A percentile compares a stretch with the other conserved stretches of the same genome.
Conservation (phyloP, 2,888 invertebrate species). For the Euzetes globulus region DNA sequence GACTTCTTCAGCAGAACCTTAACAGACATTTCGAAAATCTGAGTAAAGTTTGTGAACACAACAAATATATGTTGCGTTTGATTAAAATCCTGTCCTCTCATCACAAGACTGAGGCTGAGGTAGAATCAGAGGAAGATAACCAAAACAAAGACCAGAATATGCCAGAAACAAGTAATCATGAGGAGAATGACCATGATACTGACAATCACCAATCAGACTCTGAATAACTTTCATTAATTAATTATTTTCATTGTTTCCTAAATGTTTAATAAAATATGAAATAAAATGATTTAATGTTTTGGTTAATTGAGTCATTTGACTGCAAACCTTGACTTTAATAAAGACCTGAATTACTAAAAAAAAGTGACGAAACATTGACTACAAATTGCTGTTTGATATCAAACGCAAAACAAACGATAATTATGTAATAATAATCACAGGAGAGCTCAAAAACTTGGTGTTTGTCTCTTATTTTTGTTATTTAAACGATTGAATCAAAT, state of each 20-base stretch:
- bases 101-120: neutral
- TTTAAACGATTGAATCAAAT: too few species aligned
- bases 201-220: too few species aligned
- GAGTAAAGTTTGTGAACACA: constrained; percentile 62
- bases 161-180: neutral
- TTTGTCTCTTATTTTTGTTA: neutral
- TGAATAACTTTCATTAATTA: too few species aligned
- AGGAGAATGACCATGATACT: neutral
- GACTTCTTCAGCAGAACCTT: constrained; percentile 69
- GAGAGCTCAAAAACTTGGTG: neutral
- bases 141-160: constrained; percentile 16
- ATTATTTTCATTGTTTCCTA: neutral
- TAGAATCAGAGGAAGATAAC: neutral
- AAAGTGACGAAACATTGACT: neutral
- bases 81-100: constrained; percentile 25
- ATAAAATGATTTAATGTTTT: neutral
- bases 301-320: neutral
- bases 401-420: neutral
- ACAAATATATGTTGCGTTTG: constrained; percentile 28
- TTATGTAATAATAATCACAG: too few species aligned
- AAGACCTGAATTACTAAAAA: neutral
- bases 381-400: neutral
- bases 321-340: constrained; percentile 11
- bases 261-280: too few species aligned
- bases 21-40: constrained; percentile 69